These are phyloP conservation scores for Empis stercorea DNA, from an alignment of 2,888 invertebrate genomes.

Conservation along the genomic window DNA sequence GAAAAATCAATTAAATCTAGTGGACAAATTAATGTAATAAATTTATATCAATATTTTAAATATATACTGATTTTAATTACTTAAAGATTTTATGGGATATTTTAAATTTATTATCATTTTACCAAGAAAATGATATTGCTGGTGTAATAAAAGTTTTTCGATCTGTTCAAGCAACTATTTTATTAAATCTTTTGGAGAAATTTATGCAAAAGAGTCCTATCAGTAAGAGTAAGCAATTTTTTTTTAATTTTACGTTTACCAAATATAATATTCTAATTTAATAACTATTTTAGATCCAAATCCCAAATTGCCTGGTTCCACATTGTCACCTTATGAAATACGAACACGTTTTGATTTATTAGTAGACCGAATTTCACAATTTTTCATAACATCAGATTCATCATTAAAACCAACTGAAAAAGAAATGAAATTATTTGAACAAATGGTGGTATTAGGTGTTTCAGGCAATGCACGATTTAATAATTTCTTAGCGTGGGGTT, in stretches of 20 bases:
- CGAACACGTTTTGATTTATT: conserved; percentile 32
- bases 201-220: conserved; percentile 13
- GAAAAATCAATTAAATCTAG: conserved; percentile 27
- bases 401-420: conserved; percentile 23
- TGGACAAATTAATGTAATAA: conserved; percentile 33
- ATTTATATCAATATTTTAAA: conserved; percentile 6
- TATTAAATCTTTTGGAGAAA: conserved; percentile 24
- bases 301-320: conserved; percentile 18
- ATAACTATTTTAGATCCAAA: conserved; percentile 12
- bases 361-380: conserved; percentile 31
- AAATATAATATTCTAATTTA: too few species aligned
- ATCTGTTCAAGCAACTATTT: conserved; percentile 27
- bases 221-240: conserved; percentile 19
- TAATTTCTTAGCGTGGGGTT: conserved; percentile 35
- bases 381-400: conserved; percentile 26
- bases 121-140: conserved; percentile 27
- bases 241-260: too few species aligned
- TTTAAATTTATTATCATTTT: conserved; percentile 29
- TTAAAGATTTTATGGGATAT: conserved; percentile 33
- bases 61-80: neutral
- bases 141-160: conserved; percentile 27
- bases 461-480: conserved; percentile 29
- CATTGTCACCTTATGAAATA: conserved; percentile 24
- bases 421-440: conserved; percentile 29
- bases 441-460: conserved; percentile 27